Evolutionary conservation across 2,888 invertebrate species (phyloP), one percentile per base, ranked within the genome.

Genomic region (Aleiodes leptofemur): DNA sequence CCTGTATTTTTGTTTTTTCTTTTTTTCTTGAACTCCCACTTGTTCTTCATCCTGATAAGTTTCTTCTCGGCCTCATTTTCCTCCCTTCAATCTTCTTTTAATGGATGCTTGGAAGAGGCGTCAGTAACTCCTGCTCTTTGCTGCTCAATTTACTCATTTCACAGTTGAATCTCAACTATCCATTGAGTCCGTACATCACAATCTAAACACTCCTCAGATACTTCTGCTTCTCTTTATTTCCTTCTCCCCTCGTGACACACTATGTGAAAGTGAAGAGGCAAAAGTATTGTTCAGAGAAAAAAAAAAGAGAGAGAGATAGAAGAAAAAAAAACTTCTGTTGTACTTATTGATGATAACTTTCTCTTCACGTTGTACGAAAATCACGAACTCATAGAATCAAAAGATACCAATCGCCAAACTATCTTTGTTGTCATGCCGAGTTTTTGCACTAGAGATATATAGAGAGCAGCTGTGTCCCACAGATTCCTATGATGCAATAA

Each of bases 61-160:
- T 16, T 29, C 29, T 9, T 51, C 38, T 69, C 38, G 9, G 14
- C 55, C 38, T 69, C 34, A 55, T 70, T 43, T 51, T 68, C 14
- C 31, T 61, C 72, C 23, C 57, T 51, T 64, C 72, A 53, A 59
- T 61, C 43, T 71, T 71, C 31, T 53, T 34, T 69, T 69, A 55
- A 70, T 56, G 23, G 56, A 56, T 56, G 23, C 38, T 43, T 34
- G 48, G 29, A 11, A 38, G 50, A 72, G 61, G 61, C 61, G 72
- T 64, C 38, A 34, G 61, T 72, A 72, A 72, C 23, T 64, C 53
- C 38, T 23, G 23, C 61, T 72, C 72, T 72, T 64, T 72, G 61
- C 72, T 51, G 61, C 61, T 72, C 72, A 72, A 72, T 72, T 72
- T 72, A 72, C 72, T 72, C 64, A 72, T 72, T 72, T 72, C 72